These are phyloP conservation scores for Aphaenogaster floridana DNA, from an alignment of 1,140 invertebrate species.

Conservation along the genomic window DNA sequence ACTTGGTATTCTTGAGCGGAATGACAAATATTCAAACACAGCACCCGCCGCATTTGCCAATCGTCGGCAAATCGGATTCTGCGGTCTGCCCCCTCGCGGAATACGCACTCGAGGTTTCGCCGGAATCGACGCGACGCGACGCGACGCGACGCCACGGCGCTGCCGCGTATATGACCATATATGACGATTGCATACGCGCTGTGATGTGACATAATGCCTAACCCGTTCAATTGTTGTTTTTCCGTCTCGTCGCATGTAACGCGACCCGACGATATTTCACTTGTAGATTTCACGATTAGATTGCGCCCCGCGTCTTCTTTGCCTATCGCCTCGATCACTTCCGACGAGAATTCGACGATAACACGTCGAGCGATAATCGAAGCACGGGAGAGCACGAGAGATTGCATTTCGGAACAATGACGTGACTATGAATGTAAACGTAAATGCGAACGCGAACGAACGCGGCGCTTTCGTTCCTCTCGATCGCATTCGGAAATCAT, in stretches of 20 bases:
- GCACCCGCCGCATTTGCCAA: neutral
- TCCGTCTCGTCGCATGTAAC: no score
- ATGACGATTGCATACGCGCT: conserved; percentile 45
- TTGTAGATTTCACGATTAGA: neutral
- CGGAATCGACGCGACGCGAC: neutral
- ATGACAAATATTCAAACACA: neutral
- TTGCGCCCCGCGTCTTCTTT: no score
- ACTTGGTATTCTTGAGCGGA: neutral
- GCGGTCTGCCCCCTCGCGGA: neutral
- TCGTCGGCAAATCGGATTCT: neutral
- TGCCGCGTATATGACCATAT: conserved; percentile 60
- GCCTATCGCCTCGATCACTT: neutral
- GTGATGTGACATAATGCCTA: conserved; percentile 70
- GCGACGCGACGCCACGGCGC: neutral
- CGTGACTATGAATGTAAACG: no score
- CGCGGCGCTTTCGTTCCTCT: no score
- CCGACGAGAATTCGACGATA: neutral
- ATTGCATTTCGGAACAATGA: neutral
- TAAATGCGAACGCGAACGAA: no score
- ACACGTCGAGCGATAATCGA: neutral
- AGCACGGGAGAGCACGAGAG: neutral
- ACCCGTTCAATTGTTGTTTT: neutral
- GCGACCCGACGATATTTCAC: neutral
- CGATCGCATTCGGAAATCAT: no score
- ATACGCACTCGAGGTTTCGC: neutral